These are phyloP conservation scores for Serripes groenlandicus DNA, from an alignment of 2,888 invertebrate genomes.

Conservation along the genomic window DNA sequence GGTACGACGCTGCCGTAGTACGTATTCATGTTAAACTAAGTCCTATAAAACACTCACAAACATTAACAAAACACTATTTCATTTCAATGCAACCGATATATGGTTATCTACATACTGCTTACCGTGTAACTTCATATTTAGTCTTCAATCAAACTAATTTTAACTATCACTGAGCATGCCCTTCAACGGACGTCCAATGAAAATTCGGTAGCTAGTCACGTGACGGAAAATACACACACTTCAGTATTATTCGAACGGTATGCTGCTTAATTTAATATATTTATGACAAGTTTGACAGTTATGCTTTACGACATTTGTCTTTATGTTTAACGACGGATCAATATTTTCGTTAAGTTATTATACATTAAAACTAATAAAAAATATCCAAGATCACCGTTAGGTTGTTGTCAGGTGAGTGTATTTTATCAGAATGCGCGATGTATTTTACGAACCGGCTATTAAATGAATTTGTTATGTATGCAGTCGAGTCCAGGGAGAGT, in stretches of 20 bases:
- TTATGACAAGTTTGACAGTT: constrained; percentile 54
- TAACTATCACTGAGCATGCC: constrained; percentile 65
- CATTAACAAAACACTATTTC: constrained; percentile 23
- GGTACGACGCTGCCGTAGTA: constrained; percentile 71
- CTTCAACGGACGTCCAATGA: constrained; percentile 67
- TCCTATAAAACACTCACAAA: constrained; percentile 3
- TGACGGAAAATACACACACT: constrained; percentile 66
- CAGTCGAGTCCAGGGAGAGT: constrained; percentile 4
- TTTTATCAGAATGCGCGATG: constrained; percentile 18
- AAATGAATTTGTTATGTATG: constrained; percentile 5
- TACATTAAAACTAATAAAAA: too few species aligned
- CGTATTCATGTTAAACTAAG: constrained; percentile 63
- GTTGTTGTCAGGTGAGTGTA: constrained; percentile 40
- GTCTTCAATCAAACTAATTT: constrained; percentile 56
- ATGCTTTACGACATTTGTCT: constrained; percentile 36
- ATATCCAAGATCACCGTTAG: constrained; percentile 15
- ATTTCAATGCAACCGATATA: constrained; percentile 18
- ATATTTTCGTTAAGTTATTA: constrained; percentile 4
- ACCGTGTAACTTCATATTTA: constrained; percentile 47
- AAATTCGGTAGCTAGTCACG: constrained; percentile 63
- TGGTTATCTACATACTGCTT: constrained; percentile 35
- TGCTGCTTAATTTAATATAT: constrained; percentile 52
- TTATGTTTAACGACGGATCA: constrained; percentile 2
- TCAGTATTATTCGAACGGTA: constrained; percentile 52
- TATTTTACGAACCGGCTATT: not conserved